phyloP scores from a whole-genome alignment of 1,140 invertebrate species.

The Laodelphax striatellus region DNA sequence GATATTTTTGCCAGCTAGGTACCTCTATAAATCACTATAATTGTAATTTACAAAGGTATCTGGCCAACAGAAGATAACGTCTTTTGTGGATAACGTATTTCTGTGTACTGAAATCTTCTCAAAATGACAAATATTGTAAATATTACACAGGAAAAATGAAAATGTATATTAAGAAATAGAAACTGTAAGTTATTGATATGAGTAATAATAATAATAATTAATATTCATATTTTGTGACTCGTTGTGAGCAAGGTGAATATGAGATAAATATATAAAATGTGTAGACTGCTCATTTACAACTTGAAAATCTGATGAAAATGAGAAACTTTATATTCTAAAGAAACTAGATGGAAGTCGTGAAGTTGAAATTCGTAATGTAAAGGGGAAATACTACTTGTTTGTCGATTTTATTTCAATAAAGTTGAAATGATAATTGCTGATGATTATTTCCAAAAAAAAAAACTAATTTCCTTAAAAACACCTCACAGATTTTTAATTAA shows the following conservation, averaged over 20 bases:
- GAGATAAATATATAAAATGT: neutral
- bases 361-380: neutral
- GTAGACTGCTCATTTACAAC: neutral
- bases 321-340: conserved; percentile 1
- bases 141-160: too few relatives aligned
- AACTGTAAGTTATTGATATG: neutral
- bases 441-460: neutral
- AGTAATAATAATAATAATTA: neutral
- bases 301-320: neutral
- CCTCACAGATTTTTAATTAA: too few relatives aligned
- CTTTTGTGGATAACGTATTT: too few relatives aligned
- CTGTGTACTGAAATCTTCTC: too few relatives aligned
- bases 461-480: too few relatives aligned
- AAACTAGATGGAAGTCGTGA: neutral
- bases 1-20: too few relatives aligned
- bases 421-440: neutral
- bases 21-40: too few relatives aligned
- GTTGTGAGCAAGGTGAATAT: neutral
- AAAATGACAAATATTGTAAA: too few relatives aligned
- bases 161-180: too few relatives aligned
- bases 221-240: neutral
- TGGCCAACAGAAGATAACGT: too few relatives aligned
- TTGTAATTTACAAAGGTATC: too few relatives aligned
- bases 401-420: conserved; percentile 3
- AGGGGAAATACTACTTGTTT: neutral